Evolutionary conservation across 2,113 vertebrate species (phyloP).

Genomic region (Todiramphus saurophagus): DNA sequence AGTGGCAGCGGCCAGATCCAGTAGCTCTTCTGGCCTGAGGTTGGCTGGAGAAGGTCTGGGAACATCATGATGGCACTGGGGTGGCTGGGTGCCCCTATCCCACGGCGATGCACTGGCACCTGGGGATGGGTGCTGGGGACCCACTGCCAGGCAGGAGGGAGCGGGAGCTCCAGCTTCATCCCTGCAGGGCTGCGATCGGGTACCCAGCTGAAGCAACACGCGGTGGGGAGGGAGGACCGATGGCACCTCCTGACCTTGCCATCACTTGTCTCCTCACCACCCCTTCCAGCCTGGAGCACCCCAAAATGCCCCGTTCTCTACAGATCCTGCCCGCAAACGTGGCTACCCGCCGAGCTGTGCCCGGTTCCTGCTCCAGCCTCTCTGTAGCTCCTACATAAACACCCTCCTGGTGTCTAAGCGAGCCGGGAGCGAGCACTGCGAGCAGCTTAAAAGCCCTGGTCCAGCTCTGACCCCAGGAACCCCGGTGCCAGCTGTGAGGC

Average conservation of each 20-base stretch:
- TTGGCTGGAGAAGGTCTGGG: not conserved
- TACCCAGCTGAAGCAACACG: rapidly evolving
- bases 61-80: rapidly evolving
- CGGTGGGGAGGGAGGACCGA: not conserved
- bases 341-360: not conserved
- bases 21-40: not conserved
- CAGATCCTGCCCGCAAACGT: not conserved
- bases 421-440: not conserved
- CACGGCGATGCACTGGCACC: rapidly evolving
- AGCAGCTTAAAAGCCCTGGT: not conserved
- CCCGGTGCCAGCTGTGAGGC: not conserved
- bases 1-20: not conserved
- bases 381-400: not conserved
- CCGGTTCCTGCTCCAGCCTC: not conserved
- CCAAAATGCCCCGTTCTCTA: not conserved
- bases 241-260: rapidly evolving
- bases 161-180: not conserved
- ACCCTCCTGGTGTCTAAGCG: rapidly evolving
- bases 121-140: not conserved
- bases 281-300: not conserved
- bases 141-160: not conserved
- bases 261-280: not conserved
- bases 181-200: rapidly evolving
- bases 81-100: not conserved
- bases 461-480: not conserved